Conservation (phyloP, 2,113 vertebrate genomes). For the Callipepla californica region DNA sequence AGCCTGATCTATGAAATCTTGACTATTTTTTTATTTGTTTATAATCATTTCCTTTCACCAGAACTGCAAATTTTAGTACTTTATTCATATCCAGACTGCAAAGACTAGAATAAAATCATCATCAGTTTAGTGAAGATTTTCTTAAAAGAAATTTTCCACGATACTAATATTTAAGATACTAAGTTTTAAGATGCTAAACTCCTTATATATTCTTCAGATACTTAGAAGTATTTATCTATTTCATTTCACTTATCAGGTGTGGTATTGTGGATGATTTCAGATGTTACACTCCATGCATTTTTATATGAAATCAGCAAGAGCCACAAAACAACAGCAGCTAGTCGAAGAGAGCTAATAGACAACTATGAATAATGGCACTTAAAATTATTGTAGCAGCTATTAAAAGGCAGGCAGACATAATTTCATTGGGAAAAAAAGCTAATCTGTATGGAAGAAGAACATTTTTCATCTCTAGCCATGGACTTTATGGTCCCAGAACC, state of each 20-base stretch:
- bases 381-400: neutral
- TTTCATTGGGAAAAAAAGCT: neutral
- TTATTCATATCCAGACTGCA: neutral
- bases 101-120: neutral
- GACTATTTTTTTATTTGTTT: neutral
- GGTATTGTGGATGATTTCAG: neutral
- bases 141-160: neutral
- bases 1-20: neutral
- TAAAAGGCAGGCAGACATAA: constrained; percentile 29
- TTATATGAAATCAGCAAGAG: neutral
- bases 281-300: neutral
- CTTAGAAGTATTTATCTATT: neutral
- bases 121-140: neutral
- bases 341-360: neutral
- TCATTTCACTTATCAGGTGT: neutral
- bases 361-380: neutral
- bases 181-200: neutral
- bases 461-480: constrained; percentile 37
- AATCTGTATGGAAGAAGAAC: neutral
- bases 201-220: neutral
- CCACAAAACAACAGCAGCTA: neutral
- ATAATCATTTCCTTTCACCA: neutral
- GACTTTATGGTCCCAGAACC: constrained; percentile 1
- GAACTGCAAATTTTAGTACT: neutral
- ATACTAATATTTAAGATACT: neutral